These are phyloP conservation scores for Etheostoma spectabile DNA, from an alignment of 2,113 vertebrate species.

Conservation along the genomic window DNA sequence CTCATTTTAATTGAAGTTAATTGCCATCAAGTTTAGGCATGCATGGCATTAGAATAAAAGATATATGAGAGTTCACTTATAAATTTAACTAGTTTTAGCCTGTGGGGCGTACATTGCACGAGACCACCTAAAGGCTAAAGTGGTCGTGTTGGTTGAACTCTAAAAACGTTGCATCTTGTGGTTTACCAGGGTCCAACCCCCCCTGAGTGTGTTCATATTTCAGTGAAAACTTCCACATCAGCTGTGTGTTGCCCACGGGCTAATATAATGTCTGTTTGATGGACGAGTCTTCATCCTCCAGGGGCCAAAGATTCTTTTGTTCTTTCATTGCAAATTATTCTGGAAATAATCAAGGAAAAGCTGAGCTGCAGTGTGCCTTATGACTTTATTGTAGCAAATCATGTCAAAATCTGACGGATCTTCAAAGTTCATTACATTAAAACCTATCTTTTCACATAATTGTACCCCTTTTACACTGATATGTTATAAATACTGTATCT, in stretches of 20 bases:
- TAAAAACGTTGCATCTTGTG: conserved; percentile 41
- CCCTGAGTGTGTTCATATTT: conserved; percentile 34
- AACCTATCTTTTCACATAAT: not conserved
- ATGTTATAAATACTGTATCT: not conserved
- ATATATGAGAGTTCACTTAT: conserved; percentile 19
- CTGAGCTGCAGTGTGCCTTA: not conserved
- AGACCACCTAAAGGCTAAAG: conserved; percentile 31
- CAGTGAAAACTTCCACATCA: conserved; percentile 28
- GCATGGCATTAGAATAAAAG: conserved; percentile 21
- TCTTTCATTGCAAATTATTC: conserved; percentile 11
- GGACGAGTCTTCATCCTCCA: conserved; percentile 18
- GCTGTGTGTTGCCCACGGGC: conserved; percentile 14
- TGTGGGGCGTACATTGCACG: conserved; percentile 1
- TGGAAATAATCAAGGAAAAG: conserved; percentile 14
- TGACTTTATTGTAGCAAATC: not conserved
- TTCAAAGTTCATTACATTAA: conserved; percentile 14
- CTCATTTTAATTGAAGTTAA: conserved; percentile 28
- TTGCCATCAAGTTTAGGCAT: conserved; percentile 9
- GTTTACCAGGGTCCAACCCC: conserved; percentile 10
- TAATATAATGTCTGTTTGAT: conserved; percentile 38
- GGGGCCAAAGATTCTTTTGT: conserved; percentile 3
- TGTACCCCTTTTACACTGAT: not conserved
- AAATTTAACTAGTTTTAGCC: conserved; percentile 15
- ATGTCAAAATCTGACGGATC: conserved; percentile 2
- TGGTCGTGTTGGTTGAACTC: conserved; percentile 22